Evolutionary conservation across 2,113 vertebrate species (phyloP), one percentile per base, ranked within the genome.

Genomic region (Antidorcas marsupialis): DNA sequence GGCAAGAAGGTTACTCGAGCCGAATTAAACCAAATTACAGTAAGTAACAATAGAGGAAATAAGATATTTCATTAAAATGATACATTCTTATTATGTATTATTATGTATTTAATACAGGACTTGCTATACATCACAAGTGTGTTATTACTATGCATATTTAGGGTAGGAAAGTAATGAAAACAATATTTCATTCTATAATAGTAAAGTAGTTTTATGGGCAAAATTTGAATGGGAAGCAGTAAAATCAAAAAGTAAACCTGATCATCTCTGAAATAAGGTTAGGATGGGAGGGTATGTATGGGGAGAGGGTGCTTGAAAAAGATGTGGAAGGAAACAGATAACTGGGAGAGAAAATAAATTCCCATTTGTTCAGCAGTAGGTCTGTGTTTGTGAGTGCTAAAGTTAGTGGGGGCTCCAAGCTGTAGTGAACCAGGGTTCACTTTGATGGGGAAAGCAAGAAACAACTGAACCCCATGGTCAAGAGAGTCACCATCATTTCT

Each of bases 21-120:
- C 45, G 71, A 98, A 96, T 96, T 96, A 97, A 96, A 95, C 88
- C 71, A 97, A 97, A 97, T 95, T 84, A 84, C 81, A 96, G 52
- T 87, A 96, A 91, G 88, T 90, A 96, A 97, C 94, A 98, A 94
- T 97, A 96, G 47, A 90, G 47, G 50, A 96, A 95, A 95, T 96
- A 97, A 98, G 96, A 86, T 97, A 96, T 97, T 97, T 98, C 95
- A 97, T 98, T 97, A 98, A 97, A 97, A 89, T 53, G 71, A 96
- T 96, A 89, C 83, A 97, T 97, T 96, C 76, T 95, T 91, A 94
- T 95, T 97, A 93, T 19, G 23, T 84, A 94, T 89, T 94, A 94
- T 87, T 86, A 83, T 93, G 78, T 91, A 89, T 95, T 95, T 97
- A 98, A 87, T 87, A 79, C 30, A 96, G 8, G 25, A 89, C 76